Percentiles rank a stretch among this genome's conserved stretches.
Evolutionary conservation across 2,888 invertebrate species (phyloP).

Genomic region (Eustalomyia histrio): DNA sequence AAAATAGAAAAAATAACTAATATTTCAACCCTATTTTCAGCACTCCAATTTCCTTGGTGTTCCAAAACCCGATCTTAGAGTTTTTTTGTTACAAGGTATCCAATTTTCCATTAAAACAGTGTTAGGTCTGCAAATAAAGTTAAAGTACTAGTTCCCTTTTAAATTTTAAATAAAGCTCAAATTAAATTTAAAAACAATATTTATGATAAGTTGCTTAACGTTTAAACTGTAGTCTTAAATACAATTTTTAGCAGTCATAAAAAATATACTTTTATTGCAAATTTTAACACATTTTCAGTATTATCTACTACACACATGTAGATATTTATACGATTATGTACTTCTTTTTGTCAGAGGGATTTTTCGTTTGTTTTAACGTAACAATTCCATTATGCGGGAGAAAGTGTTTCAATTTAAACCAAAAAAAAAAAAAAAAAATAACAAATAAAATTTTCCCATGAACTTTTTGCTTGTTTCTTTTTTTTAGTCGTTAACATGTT

Average conservation of each 20-base stretch:
- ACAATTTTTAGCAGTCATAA: neutral
- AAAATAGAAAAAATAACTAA: too few species aligned
- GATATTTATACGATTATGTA: neutral
- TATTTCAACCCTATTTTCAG: too few species aligned
- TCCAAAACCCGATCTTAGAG: too few species aligned
- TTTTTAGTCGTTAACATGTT: constrained; percentile 37
- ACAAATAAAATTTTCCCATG: constrained; percentile 46
- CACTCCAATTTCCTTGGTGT: too few species aligned
- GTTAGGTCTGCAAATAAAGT: too few species aligned
- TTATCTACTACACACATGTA: neutral
- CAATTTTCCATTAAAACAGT: too few species aligned
- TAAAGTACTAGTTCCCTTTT: too few species aligned
- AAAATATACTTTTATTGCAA: neutral
- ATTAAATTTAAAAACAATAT: constrained; percentile 18
- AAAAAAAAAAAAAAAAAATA: constrained; percentile 39
- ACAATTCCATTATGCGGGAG: constrained; percentile 59
- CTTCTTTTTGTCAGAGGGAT: neutral
- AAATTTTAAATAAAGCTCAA: too few species aligned
- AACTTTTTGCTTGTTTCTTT: constrained; percentile 28
- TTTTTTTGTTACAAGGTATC: too few species aligned
- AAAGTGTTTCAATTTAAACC: constrained; percentile 55
- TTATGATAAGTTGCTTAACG: neutral
- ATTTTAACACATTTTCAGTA: neutral
- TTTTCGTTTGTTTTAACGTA: constrained; percentile 20
- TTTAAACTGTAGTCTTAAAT: neutral